Percentiles rank a stretch among this genome's conserved stretches.
Evolutionary conservation across 2,113 vertebrate genomes (phyloP).

Genomic region (Corydoras maculifer): DNA sequence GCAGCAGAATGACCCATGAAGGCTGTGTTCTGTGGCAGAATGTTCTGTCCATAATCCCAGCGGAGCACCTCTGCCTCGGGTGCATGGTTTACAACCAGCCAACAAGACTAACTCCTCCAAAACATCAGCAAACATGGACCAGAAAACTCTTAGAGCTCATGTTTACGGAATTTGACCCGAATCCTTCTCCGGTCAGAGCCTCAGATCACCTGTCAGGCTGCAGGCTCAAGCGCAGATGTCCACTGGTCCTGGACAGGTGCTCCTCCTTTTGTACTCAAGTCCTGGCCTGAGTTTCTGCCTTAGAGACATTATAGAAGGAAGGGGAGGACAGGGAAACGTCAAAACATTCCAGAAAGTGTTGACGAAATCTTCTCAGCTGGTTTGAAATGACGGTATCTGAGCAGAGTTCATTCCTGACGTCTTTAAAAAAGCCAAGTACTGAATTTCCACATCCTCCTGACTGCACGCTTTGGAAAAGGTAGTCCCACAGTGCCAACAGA

Average conservation of each 20-base stretch:
- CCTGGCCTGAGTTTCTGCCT: constrained; percentile 10
- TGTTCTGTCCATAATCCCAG: constrained; percentile 19
- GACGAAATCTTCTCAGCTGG: not conserved
- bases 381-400: not conserved
- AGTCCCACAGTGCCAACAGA: constrained; percentile 25
- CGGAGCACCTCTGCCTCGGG: not conserved
- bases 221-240: constrained; percentile 1
- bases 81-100: constrained; percentile 10
- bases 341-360: not conserved
- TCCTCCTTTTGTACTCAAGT: not conserved
- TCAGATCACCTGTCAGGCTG: constrained; percentile 1
- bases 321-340: not conserved
- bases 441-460: not conserved
- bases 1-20: constrained; percentile 48
- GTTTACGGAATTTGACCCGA: constrained; percentile 35
- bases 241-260: constrained; percentile 3
- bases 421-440: too few species aligned
- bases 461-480: constrained; percentile 3
- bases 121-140: not conserved
- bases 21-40: constrained; percentile 43
- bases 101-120: not conserved
- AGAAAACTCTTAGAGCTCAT: constrained; percentile 27
- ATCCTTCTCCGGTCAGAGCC: not conserved
- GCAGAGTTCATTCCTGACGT: not conserved
- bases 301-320: constrained; percentile 8